These are phyloP conservation scores for Troides helena DNA, from an alignment of 2,888 invertebrate species.

Conservation along the genomic window DNA sequence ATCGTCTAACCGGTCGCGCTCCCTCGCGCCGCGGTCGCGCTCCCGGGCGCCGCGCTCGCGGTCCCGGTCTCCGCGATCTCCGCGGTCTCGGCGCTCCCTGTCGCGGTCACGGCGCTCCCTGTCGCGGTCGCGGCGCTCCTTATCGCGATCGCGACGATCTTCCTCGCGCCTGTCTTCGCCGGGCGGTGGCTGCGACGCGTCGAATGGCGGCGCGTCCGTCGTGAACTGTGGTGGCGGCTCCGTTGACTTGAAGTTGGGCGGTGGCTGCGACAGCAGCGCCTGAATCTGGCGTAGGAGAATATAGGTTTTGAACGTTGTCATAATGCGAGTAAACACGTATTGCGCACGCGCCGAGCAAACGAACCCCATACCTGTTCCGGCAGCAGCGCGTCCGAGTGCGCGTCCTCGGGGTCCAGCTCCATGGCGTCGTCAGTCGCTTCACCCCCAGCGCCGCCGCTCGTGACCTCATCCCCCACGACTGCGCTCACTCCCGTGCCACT, in stretches of 20 bases:
- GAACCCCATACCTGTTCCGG: constrained; percentile 56
- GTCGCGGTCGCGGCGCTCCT: constrained; percentile 52
- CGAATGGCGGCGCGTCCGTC: constrained; percentile 55
- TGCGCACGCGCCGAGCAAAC: neutral
- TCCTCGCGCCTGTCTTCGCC: constrained; percentile 51
- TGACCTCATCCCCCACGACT: constrained; percentile 6
- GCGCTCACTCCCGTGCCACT: constrained; percentile 8
- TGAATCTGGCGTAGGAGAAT: constrained; percentile 64
- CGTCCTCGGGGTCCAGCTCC: constrained; percentile 86
- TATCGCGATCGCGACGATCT: constrained; percentile 51
- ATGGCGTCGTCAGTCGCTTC: constrained; percentile 84
- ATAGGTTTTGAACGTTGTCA: neutral
- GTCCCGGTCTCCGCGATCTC: constrained; percentile 27
- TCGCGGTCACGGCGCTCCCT: constrained; percentile 51
- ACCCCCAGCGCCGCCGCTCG: constrained; percentile 25
- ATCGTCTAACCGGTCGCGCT: constrained; percentile 30
- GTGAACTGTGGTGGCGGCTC: constrained; percentile 68
- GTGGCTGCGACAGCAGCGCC: constrained; percentile 75
- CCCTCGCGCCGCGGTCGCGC: constrained; percentile 33
- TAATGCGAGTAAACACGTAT: neutral
- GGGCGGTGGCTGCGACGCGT: constrained; percentile 50
- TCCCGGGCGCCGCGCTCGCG: constrained; percentile 35
- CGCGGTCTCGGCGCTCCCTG: constrained; percentile 45
- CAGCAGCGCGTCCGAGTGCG: constrained; percentile 50
- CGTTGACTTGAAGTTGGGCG: constrained; percentile 70